Evolutionary conservation across 2,888 invertebrate genomes (phyloP).

Genomic region (Dynastes hyllus): DNA sequence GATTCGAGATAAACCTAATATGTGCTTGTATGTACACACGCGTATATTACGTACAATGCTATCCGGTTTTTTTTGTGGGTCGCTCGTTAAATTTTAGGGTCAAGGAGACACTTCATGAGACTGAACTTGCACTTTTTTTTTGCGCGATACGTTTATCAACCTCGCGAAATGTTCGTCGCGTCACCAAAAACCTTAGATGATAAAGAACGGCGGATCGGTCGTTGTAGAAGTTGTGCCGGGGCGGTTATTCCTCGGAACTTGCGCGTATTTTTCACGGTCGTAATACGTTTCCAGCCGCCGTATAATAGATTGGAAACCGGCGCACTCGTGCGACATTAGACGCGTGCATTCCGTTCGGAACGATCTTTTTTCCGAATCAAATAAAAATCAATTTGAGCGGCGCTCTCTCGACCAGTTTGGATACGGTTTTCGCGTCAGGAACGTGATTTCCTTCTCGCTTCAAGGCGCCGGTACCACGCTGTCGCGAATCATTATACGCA

Average conservation of each 20-base stretch:
- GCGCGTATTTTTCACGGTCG: constrained; percentile 18
- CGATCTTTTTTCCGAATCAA: constrained; percentile 17
- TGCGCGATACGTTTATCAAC: constrained; percentile 1
- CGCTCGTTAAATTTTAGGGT: constrained; percentile 42
- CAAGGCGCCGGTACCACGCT: background rate
- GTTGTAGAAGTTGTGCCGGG: background rate
- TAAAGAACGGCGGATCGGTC: background rate
- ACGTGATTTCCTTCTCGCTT: background rate
- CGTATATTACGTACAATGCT: constrained; percentile 9
- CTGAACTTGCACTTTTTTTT: constrained; percentile 34
- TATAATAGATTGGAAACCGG: background rate
- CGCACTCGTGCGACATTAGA: background rate
- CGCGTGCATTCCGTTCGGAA: background rate
- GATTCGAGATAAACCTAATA: background rate
- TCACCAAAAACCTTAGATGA: background rate
- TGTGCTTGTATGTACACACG: background rate
- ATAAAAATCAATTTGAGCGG: constrained; percentile 42
- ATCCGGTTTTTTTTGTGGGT: constrained; percentile 36
- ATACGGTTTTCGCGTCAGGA: constrained; percentile 18
- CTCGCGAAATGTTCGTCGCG: background rate
- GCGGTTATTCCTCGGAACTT: background rate
- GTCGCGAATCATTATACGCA: background rate
- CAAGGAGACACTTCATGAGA: constrained; percentile 17
- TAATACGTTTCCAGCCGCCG: background rate
- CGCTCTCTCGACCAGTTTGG: constrained; percentile 21